Percentiles rank a stretch among this genome's conserved stretches.
phyloP scores from a whole-genome alignment of 2,797 vertebrate species.

The Sciurus carolinensis region DNA sequence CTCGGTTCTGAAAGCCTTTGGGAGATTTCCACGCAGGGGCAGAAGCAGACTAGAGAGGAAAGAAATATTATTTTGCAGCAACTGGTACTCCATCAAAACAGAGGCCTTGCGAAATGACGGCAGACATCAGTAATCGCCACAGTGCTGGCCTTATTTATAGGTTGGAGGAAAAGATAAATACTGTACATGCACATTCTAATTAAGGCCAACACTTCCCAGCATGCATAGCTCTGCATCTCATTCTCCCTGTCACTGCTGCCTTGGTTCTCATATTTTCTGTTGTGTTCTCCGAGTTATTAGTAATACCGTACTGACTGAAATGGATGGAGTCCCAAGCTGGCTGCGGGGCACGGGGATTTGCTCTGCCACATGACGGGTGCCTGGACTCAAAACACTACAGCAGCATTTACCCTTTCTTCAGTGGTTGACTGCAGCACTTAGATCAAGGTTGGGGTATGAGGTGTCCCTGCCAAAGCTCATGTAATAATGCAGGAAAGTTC shows the following conservation, averaged over 20 bases:
- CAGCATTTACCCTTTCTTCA: background rate
- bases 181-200: slow-evolving; percentile 84
- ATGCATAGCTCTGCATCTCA: slow-evolving; percentile 79
- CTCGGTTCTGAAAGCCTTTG: slow-evolving; percentile 62
- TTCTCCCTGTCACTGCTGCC: slow-evolving; percentile 73
- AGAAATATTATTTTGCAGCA: slow-evolving; percentile 86
- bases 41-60: slow-evolving; percentile 76
- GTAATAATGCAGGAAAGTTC: too few relatives aligned
- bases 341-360: background rate
- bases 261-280: slow-evolving; percentile 54
- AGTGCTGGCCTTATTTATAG: slow-evolving; percentile 86
- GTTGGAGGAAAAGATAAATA: slow-evolving; percentile 83
- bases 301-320: slow-evolving; percentile 62
- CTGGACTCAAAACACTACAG: background rate
- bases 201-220: slow-evolving; percentile 82
- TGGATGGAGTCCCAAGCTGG: slow-evolving; percentile 50
- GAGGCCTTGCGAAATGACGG: slow-evolving; percentile 84
- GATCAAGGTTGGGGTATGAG: background rate
- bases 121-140: slow-evolving; percentile 86
- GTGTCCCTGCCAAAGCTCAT: too few relatives aligned
- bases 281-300: slow-evolving; percentile 45
- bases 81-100: slow-evolving; percentile 84
- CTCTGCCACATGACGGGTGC: background rate
- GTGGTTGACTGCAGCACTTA: background rate
- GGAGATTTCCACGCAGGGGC: slow-evolving; percentile 76